Conservation (phyloP, 2,888 invertebrate genomes). For the Bombylius discolor region DNA sequence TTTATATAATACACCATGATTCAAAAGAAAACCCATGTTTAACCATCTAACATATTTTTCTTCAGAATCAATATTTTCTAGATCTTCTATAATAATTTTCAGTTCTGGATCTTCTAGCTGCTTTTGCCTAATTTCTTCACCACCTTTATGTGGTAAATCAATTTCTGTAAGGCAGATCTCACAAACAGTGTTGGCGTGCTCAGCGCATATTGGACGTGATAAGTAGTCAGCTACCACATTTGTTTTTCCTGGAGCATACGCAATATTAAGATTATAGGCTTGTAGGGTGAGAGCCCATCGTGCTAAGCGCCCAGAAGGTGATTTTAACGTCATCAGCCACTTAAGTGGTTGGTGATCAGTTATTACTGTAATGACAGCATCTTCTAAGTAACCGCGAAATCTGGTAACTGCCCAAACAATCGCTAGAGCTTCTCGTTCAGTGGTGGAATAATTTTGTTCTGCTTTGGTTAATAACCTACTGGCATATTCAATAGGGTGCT, state of each 20-base stretch:
- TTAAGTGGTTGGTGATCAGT: conserved; percentile 38
- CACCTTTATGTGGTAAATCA: conserved; percentile 12
- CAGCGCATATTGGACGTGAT: conserved; percentile 6
- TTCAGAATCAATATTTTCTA: background rate
- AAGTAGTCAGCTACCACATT: conserved; percentile 20
- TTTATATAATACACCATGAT: conserved; percentile 9
- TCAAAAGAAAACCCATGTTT: background rate
- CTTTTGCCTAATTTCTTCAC: conserved; percentile 7
- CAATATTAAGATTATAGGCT: conserved; percentile 26
- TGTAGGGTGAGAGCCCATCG: conserved; percentile 35
- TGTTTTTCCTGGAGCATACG: conserved; percentile 27
- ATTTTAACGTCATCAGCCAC: conserved; percentile 33
- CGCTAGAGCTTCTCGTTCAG: conserved; percentile 30
- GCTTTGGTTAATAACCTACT: conserved; percentile 18
- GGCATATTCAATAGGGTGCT: conserved; percentile 20
- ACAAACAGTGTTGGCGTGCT: background rate
- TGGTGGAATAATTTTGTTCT: conserved; percentile 31
- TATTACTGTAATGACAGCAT: conserved; percentile 23
- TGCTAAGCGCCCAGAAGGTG: conserved; percentile 31
- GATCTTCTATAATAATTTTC: background rate
- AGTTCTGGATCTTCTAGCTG: background rate
- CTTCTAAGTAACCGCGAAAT: conserved; percentile 32
- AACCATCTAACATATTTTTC: background rate
- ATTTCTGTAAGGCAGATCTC: conserved; percentile 4
- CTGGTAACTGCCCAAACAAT: conserved; percentile 25